Base-by-base conservation (phyloP, 1,140 invertebrate species). In the Caerostris darwini region DNA sequence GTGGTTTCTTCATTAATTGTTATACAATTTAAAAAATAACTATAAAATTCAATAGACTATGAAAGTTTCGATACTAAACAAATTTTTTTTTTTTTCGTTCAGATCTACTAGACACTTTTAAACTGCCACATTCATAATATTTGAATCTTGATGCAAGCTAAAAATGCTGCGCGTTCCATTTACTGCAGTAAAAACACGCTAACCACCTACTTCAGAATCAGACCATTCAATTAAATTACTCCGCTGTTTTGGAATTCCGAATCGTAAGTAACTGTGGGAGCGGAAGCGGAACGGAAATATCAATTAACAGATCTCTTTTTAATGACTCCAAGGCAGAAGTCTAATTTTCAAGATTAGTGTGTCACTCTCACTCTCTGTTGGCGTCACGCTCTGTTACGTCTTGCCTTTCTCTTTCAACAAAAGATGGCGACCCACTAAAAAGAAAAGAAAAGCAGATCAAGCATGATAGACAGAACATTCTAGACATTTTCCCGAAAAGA, bases 341-440 rank as follows among this genome's bases (percentile, higher is more conserved):
- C 53, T 77, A 58, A 87, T 93, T 93, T 93, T 93, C 92, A 93
- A 93, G 92, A 93, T 93, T 93, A 93, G 83, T 93, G 83, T 93
- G 92, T 93, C 92, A 93, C 82, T 87, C 34, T 69, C 71, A 5
- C 71, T 50, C 34, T 34, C 34, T 34, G 34, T 34, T 87, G 85
- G 12, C 86, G 58, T n/a, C 50, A 92, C 57, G 90, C 90, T 90
- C 61, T 59, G 59, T 6, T 92, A 17, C 4, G 10, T 17, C 17
- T n/a, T 59, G 56, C 83, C 56, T 77, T 50, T 77, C 5, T 34
- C n/a, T 34, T 34, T 50, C 10, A 50, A 17, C 53, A 85, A 57
- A 85, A 58, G 83, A 85, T 85, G 56, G 83, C 83, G 83, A 17
- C 83, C 54, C 71, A 50, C 19, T n/a, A n/a, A 77, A 77, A 77